These are phyloP conservation scores for Drosophila diplacantha DNA, from an alignment of 2,888 invertebrate genomes.

Conservation along the genomic window DNA sequence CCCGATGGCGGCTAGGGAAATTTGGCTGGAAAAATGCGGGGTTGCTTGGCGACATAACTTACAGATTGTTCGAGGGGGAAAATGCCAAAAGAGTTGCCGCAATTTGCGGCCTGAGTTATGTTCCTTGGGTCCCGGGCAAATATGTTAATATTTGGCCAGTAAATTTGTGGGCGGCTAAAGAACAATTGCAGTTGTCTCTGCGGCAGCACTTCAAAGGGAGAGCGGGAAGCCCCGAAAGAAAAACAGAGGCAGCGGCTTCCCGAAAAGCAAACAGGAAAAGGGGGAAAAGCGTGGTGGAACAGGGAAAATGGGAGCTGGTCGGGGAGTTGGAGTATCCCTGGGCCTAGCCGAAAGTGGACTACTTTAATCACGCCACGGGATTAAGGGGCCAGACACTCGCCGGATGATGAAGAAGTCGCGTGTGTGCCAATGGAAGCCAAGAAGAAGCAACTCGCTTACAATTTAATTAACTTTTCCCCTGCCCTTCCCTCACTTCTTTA, in stretches of 20 bases:
- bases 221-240: conserved; percentile 5
- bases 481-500: conserved; percentile 31
- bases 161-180: conserved; percentile 49
- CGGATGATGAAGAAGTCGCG: conserved; percentile 72
- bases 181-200: conserved; percentile 62
- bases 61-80: conserved; percentile 39
- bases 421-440: conserved; percentile 38
- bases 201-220: conserved; percentile 32
- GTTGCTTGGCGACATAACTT: conserved; percentile 63
- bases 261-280: conserved; percentile 43
- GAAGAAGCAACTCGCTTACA: conserved; percentile 53
- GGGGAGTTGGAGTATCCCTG: conserved; percentile 19
- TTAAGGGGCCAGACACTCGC: conserved; percentile 55
- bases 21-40: conserved; percentile 18
- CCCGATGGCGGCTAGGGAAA: conserved; percentile 11
- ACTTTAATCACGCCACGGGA: conserved; percentile 73
- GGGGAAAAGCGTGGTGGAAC: conserved; percentile 8
- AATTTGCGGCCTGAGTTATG: conserved; percentile 63
- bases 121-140: conserved; percentile 46
- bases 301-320: conserved; percentile 1
- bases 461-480: conserved; percentile 76
- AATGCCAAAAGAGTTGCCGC: conserved; percentile 37
- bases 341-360: conserved; percentile 53
- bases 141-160: conserved; percentile 72
- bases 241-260: conserved; percentile 28